Evolutionary conservation across 2,797 vertebrate genomes (phyloP), one percentile per base, ranked within the genome.

Genomic region (Florisuga fusca): DNA sequence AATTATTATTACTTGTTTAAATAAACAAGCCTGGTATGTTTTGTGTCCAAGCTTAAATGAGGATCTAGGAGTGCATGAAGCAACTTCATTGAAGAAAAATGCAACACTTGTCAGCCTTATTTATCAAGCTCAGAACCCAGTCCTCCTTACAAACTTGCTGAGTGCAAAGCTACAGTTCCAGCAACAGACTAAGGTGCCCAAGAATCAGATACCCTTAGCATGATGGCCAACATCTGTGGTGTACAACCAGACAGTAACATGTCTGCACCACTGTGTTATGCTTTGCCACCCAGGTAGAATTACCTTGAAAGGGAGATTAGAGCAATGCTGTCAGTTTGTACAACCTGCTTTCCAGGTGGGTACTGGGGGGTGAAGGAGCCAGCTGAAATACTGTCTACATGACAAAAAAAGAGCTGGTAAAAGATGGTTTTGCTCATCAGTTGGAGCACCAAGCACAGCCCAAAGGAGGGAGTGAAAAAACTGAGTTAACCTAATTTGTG

Each of bases 141-240:
- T 98, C 23, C 97, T 98, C 54, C 97, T 98, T 87, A 83, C 58
- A 98, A 96, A 90, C 96, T 98, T 71, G 94, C 96, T 27, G 96
- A 97, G 78, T 97, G 97, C 85, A 96, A 98, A 95, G 96, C 97
- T 94, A 98, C 93, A 1, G 98, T 98, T 82, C 90, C 98, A 84
- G 98, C 98, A 73, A 98, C 98, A 98, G 98, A 98, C 89, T 97
- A 98, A 96, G 98, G 98, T 68, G 98, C 98, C 86, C 93, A 98
- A 54, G 98, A 98, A 67, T 98, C 97, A 5, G 98, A 98, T 63
- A 98, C 98, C 3, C 97, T 98, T 80, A 98, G 98, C 96, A 98
- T 97, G 82, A 98, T 98, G 98, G 98, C 98, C 27, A 98, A 98
- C 95, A 98, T 98, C 38, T 31, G 98, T 98, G 54, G 98, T 98